These are phyloP conservation scores for Marmota flaviventris DNA, from an alignment of 2,113 vertebrate species.

Conservation along the genomic window DNA sequence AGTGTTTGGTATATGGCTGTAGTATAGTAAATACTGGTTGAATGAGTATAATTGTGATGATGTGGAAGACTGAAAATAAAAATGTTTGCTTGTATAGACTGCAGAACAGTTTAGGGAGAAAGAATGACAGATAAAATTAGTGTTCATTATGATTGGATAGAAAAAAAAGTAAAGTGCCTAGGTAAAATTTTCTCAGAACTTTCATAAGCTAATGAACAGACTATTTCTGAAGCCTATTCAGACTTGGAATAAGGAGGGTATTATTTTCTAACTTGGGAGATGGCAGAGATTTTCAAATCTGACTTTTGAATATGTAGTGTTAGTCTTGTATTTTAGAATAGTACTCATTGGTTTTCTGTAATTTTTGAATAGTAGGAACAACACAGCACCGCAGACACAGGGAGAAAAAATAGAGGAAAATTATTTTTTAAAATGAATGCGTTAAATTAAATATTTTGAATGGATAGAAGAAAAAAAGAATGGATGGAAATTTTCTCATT, in stretches of 20 bases:
- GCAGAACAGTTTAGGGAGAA: background rate
- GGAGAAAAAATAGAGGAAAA: background rate
- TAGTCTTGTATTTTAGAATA: slow-evolving; percentile 52
- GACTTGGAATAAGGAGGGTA: background rate
- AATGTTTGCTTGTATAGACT: background rate
- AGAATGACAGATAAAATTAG: slow-evolving; percentile 20
- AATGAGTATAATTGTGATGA: background rate
- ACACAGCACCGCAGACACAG: background rate
- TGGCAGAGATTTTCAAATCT: background rate
- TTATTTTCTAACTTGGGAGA: background rate
- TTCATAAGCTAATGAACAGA: background rate
- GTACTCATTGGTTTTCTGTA: background rate
- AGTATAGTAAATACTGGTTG: slow-evolving; percentile 9
- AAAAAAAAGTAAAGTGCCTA: background rate
- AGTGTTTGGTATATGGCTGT: background rate
- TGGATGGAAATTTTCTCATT: background rate
- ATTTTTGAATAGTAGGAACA: background rate
- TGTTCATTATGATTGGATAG: background rate
- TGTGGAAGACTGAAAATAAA: background rate
- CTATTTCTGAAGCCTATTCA: background rate
- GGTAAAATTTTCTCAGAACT: slow-evolving; percentile 25
- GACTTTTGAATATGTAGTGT: background rate
- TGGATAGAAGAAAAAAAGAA: background rate
- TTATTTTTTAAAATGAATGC: background rate
- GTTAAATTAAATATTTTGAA: background rate